Conservation (phyloP, 2,113 vertebrate genomes). For the Vulpes lagopus region DNA sequence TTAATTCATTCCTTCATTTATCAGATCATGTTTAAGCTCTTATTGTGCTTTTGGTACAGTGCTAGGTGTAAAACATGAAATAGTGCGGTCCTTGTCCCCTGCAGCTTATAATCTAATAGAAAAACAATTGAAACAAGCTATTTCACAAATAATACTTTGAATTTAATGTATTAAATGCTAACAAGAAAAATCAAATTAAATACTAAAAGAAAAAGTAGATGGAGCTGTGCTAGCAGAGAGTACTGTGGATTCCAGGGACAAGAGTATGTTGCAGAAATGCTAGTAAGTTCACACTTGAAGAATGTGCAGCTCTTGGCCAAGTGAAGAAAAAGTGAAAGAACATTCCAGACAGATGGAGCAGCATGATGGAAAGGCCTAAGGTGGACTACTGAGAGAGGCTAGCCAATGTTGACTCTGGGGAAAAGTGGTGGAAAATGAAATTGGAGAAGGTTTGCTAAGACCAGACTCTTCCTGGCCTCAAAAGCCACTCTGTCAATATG, state of each 20-base stretch:
- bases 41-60: neutral
- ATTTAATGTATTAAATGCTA: neutral
- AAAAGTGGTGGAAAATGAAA: neutral
- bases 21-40: neutral
- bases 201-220: neutral
- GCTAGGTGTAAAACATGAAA: neutral
- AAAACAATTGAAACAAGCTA: conserved; percentile 3
- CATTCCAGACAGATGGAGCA: neutral
- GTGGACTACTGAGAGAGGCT: neutral
- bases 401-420: neutral
- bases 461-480: neutral
- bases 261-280: neutral
- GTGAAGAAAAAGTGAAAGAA: neutral
- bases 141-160: conserved; percentile 13
- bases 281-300: neutral
- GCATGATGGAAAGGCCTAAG: neutral
- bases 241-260: neutral
- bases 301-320: neutral
- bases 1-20: neutral
- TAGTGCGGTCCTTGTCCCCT: neutral
- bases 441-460: neutral
- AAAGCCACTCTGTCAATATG: neutral
- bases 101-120: neutral
- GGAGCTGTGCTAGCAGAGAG: neutral
- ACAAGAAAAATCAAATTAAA: conserved; percentile 10